Evolutionary conservation across 1,140 invertebrate species (phyloP).

Genomic region (Drosophila parabipectinata): DNA sequence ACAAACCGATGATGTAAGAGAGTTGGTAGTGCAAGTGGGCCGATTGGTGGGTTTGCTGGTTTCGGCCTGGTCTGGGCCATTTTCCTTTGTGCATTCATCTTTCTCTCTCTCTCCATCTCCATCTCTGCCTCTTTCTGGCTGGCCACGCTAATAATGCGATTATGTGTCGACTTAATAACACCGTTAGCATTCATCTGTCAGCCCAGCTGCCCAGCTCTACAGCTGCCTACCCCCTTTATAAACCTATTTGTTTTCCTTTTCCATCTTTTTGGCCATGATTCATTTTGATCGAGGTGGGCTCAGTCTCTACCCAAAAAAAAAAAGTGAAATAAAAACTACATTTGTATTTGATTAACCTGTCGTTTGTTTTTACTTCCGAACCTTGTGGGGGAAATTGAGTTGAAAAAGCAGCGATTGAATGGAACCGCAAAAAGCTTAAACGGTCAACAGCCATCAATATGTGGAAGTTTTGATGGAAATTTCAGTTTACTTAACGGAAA

Average conservation of each 20-base stretch:
- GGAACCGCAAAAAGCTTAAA: neutral
- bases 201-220: neutral
- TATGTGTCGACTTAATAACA: constrained; percentile 69
- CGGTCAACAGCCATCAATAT: neutral
- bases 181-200: constrained; percentile 36
- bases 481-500: constrained; percentile 1
- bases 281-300: neutral
- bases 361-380: constrained; percentile 2
- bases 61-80: neutral
- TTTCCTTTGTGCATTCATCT: neutral
- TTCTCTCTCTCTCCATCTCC: no score
- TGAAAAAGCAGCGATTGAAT: neutral
- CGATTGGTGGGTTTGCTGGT: constrained; percentile 24
- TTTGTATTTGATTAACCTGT: constrained; percentile 7
- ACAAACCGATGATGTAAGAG: constrained; percentile 17
- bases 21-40: constrained; percentile 10
- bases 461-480: neutral
- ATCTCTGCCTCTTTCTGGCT: constrained; percentile 6
- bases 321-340: no score
- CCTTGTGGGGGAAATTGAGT: neutral
- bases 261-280: neutral
- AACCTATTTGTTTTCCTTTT: neutral
- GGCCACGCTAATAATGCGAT: constrained; percentile 73
- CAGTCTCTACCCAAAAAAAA: no score
- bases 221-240: neutral